Evolutionary conservation across 2,797 vertebrate genomes (phyloP).

Genomic region (Channa striata): DNA sequence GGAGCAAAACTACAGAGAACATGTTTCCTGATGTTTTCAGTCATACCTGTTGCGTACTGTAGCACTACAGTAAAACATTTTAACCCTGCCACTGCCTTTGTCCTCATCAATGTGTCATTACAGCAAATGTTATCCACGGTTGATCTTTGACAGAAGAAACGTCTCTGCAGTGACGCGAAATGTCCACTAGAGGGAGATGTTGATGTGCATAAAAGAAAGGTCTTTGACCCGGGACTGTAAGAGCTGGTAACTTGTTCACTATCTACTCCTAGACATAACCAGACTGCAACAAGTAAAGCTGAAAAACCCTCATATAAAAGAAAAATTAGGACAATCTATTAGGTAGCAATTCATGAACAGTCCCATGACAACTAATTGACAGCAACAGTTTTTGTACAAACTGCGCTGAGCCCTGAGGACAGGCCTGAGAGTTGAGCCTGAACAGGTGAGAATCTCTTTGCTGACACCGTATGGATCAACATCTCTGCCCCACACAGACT

Average conservation of each 20-base stretch:
- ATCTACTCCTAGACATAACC: neutral
- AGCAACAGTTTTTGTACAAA: neutral
- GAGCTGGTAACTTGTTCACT: neutral
- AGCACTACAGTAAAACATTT: constrained; percentile 87
- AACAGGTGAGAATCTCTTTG: constrained; percentile 54
- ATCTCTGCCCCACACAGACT: constrained; percentile 45
- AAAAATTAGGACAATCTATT: too few relatives aligned
- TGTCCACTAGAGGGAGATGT: constrained; percentile 66
- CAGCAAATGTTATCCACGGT: neutral
- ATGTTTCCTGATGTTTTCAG: constrained; percentile 74
- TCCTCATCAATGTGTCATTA: neutral
- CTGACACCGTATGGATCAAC: constrained; percentile 59
- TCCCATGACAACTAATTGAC: too few relatives aligned
- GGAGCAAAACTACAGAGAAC: constrained; percentile 58
- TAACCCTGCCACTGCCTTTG: constrained; percentile 55
- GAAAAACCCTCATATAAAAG: neutral
- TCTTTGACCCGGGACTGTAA: neutral
- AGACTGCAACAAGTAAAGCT: neutral
- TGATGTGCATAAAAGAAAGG: neutral
- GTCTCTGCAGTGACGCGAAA: neutral
- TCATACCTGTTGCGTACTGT: constrained; percentile 79
- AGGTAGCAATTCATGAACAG: too few relatives aligned
- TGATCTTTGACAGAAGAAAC: neutral
- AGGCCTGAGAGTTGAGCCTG: constrained; percentile 10
- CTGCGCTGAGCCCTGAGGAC: neutral